Evolutionary conservation across 1,140 invertebrate species (phyloP), one percentile per base, ranked within the genome.

Genomic region (Drosophila persimilis): DNA sequence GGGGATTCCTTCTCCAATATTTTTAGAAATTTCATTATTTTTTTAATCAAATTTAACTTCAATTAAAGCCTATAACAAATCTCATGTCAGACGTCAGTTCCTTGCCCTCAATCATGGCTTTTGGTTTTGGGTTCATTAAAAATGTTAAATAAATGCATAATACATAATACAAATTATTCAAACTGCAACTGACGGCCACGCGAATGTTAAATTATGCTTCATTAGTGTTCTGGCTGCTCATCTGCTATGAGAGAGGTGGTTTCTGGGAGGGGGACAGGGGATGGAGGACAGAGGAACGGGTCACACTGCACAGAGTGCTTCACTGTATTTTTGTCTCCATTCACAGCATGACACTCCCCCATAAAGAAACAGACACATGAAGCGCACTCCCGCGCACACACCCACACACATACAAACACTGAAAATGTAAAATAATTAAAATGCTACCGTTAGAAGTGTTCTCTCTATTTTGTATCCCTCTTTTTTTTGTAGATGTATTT

Each of bases 351-450:
- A 43, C 45, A 31, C 5, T 5, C 45, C 24, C 15, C 15, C 11
- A 35, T 26, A 65, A 46, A 57, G 48, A 48, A 54, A 55, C 43
- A 17, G 39, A 22, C 45, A 53, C 61, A 39, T 39, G 11, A 3
- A 13, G 35, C 35, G 35, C 35, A 39, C 11, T 13, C 35, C 35
- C 35, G 2, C 0, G 20, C 35, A 43, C 45, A 56, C 67, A 65
- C 59, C 24, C 26, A 43, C 35, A 43, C 45, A 56, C 67, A 65
- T 56, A 29, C 35, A 43, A 50, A 73, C 41, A 64, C 51, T 59
- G 71, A 72, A 74, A 81, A 81, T 88, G 81, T 88, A 86, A 86
- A 86, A 86, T 86, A 86, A 86, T 88, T 86, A 81, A 86, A 86
- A 86, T 88, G 65, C 79, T 74, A 72, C 67, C 73, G 64, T 85